These are phyloP conservation scores for Vesta saturnalis DNA, from an alignment of 2,888 invertebrate species.

Conservation along the genomic window DNA sequence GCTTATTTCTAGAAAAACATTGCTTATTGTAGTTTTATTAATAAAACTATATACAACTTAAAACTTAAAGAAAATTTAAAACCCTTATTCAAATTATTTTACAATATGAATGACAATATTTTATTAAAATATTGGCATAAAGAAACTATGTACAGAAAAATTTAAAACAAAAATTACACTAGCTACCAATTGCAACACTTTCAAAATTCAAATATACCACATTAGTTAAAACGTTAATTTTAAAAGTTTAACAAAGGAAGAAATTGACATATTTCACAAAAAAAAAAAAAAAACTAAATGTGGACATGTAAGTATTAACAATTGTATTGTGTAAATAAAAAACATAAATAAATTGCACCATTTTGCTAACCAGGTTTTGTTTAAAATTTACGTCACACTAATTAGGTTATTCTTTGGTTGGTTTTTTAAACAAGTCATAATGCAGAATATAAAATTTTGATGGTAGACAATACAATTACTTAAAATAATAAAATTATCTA, in stretches of 20 bases:
- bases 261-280: too few species aligned
- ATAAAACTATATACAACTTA: constrained; percentile 6
- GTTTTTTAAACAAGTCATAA: background rate
- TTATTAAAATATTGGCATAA: background rate
- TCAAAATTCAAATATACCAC: background rate
- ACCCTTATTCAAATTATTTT: too few species aligned
- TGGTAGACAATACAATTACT: background rate
- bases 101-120: background rate
- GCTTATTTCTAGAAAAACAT: too few species aligned
- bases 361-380: too few species aligned
- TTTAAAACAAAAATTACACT: background rate
- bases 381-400: too few species aligned
- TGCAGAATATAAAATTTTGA: background rate
- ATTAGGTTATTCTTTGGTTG: constrained; percentile 1
- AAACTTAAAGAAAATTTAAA: background rate
- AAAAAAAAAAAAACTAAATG: too few species aligned
- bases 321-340: too few species aligned
- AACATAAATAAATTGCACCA: too few species aligned
- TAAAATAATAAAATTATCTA: background rate
- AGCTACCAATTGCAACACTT: background rate
- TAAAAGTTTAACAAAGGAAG: too few species aligned
- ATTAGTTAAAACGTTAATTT: too few species aligned
- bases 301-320: too few species aligned
- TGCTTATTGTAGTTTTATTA: background rate
- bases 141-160: background rate